Evolutionary conservation across 2,888 invertebrate genomes (phyloP).

Genomic region (Dynastes hyllus): DNA sequence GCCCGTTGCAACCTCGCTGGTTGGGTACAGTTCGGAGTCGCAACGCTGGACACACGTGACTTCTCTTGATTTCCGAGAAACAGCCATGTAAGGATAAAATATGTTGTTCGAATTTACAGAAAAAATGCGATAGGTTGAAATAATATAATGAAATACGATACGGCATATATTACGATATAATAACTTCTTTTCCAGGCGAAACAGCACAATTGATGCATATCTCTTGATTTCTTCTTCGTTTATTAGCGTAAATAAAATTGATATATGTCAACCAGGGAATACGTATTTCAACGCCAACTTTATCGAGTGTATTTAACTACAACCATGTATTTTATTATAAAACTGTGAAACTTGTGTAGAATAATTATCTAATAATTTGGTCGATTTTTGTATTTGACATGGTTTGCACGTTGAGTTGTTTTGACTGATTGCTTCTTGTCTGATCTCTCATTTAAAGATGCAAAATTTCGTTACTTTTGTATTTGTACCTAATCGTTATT

Average conservation of each 20-base stretch:
- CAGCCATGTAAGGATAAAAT: slow-evolving; percentile 60
- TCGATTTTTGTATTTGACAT: too few relatives aligned
- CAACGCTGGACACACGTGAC: slow-evolving; percentile 50
- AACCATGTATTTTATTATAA: background rate
- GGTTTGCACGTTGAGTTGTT: too few relatives aligned
- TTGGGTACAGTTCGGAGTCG: slow-evolving; percentile 50
- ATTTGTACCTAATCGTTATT: too few relatives aligned
- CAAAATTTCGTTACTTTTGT: too few relatives aligned
- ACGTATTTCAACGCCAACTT: background rate
- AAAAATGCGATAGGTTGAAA: slow-evolving; percentile 51
- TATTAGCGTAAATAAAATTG: too few relatives aligned
- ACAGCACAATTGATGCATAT: slow-evolving; percentile 48
- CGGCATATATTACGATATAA: slow-evolving; percentile 52
- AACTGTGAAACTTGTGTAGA: slow-evolving; percentile 4
- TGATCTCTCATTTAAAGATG: too few relatives aligned
- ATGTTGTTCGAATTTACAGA: slow-evolving; percentile 54
- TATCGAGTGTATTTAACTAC: background rate
- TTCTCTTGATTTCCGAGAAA: slow-evolving; percentile 48
- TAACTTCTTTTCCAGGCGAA: slow-evolving; percentile 53
- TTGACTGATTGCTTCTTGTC: too few relatives aligned
- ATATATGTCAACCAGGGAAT: background rate
- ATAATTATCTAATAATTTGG: background rate
- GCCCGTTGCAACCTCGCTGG: slow-evolving; percentile 54
- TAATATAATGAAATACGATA: slow-evolving; percentile 53
- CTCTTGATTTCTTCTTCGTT: slow-evolving; percentile 20